Evolutionary conservation across 2,888 invertebrate genomes (phyloP).

Genomic region (Melieria omissa): DNA sequence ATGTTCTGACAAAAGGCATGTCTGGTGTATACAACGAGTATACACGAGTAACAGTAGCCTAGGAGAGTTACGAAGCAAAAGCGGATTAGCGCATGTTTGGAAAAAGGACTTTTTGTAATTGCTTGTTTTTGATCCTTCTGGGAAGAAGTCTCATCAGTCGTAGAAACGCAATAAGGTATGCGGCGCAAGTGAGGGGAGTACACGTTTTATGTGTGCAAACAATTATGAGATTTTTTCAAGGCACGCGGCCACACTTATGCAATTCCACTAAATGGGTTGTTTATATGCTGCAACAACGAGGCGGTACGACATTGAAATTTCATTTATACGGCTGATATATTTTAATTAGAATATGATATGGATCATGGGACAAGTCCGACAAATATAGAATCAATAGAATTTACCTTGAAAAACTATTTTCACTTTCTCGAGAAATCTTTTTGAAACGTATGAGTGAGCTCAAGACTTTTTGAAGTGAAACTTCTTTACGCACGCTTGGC

Average conservation of each 20-base stretch:
- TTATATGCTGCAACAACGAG: slow-evolving; percentile 12
- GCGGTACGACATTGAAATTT: too few species aligned
- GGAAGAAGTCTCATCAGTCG: slow-evolving; percentile 39
- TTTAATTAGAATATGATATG: too few species aligned
- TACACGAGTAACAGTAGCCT: background rate
- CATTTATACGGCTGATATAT: too few species aligned
- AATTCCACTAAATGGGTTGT: slow-evolving; percentile 23
- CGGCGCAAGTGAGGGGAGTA: slow-evolving; percentile 24
- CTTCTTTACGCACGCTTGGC: too few species aligned
- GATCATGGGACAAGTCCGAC: too few species aligned
- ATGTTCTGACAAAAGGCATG: slow-evolving; percentile 48
- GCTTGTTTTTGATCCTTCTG: slow-evolving; percentile 55
- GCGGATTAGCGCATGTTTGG: slow-evolving; percentile 58
- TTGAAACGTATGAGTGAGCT: too few species aligned
- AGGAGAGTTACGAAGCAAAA: slow-evolving; percentile 27
- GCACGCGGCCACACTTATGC: slow-evolving; percentile 42
- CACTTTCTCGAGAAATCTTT: too few species aligned
- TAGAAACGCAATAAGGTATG: slow-evolving; percentile 22
- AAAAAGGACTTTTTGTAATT: slow-evolving; percentile 56
- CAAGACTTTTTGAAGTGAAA: too few species aligned
- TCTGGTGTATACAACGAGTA: background rate
- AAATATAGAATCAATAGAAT: too few species aligned
- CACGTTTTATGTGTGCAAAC: slow-evolving; percentile 31
- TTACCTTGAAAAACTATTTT: too few species aligned
- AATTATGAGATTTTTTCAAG: slow-evolving; percentile 44